Evolutionary conservation across 2,113 vertebrate genomes (phyloP), one percentile per base, ranked within the genome.

Genomic region (Periophthalmodon schlosseri): DNA sequence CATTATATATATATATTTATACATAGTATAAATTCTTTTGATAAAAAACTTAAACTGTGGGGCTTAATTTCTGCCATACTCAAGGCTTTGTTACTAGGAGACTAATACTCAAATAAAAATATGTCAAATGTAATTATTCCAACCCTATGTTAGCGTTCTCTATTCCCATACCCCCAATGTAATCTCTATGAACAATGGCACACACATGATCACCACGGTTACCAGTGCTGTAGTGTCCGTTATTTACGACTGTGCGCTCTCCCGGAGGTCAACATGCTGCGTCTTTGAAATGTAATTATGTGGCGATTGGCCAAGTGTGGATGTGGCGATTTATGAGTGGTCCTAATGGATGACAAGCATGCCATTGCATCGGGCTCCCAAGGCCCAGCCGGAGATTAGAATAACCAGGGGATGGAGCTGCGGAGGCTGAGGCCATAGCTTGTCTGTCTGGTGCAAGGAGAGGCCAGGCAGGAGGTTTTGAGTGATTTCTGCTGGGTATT

Each of bases 201-300:
- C 18, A 10, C 70, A 28, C 47, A 34, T 18, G 71, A 44, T 33
- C 67, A 5, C 44, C 58, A 46, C 24, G 15, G 36, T 16, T 23
- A 73, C 2, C 34, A 2, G 1, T n/a, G 34, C 52, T 2, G 64
- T 76, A 36, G n/a, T 68, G 77, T 23, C 64, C 0, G 57, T 87
- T 81, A 87, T 90, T 90, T 86, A 88, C 58, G 47, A 57, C 60
- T 2, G 10, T 18, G 3, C 69, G 79, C 69, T 67, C 70, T 70
- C 78, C 23, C 47, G 78, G 87, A 92, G 90, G 91, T 93, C 91
- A 91, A 74, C 57, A 5, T n/a, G 33, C 69, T 16, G 28, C 21
- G 23, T 80, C 84, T 91, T 82, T 91, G 82, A 88, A 88, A 91
- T 91, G 88, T 91, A 91, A 92, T 91, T 90, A 91, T 90, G 90